Base-by-base conservation (phyloP, 1,140 invertebrate species). In the Latrodectus geometricus region DNA sequence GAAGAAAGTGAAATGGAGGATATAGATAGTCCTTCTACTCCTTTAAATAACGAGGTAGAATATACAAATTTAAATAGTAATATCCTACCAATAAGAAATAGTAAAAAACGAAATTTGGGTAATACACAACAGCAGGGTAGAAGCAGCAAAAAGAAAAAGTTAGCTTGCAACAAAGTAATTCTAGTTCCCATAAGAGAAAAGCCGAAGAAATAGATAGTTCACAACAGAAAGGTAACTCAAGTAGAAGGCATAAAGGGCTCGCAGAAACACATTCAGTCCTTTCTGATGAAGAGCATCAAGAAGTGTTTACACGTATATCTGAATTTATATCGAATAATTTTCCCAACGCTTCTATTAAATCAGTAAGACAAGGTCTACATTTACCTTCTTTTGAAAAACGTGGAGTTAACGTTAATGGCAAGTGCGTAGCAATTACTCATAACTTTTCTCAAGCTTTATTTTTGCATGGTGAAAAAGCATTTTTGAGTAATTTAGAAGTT, bases 401-500 rank as follows among this genome's bases (percentile, higher is more conserved):
- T 68, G 69, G 52, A 50, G 61, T 80, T 80, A 68, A 80, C 7
- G 21, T 80, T 80, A 61, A 80, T 68, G 78, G 76, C 69, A 80
- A 84, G n/a, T 74, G 23, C 54, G 50, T 68, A 65, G 35, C 81
- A 61, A 84, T 74, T 73, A 84, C 81, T 54, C 50, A 50, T 73
- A 49, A 49, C 70, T 73, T 84, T 72, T 76, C 74, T 73, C 49
- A 84, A 84, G 81, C 69, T 84, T 35, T 84, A 84, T 84, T 84
- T n/a, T 61, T 84, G 20, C 69, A 82, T 61, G 48, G 69, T 84
- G 52, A 84, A n/a, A 84, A 84, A 84, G 72, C 69, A 75, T 84
- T 84, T 76, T 84, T 84, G 70, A 66, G 81, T 72, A 73, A 84
- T 21, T 56, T 56, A 56, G 54, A 56, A 56, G 54, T 56, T 84